Evolutionary conservation across 2,888 invertebrate genomes (phyloP).

Genomic region (Caenorhabditis uteleia): DNA sequence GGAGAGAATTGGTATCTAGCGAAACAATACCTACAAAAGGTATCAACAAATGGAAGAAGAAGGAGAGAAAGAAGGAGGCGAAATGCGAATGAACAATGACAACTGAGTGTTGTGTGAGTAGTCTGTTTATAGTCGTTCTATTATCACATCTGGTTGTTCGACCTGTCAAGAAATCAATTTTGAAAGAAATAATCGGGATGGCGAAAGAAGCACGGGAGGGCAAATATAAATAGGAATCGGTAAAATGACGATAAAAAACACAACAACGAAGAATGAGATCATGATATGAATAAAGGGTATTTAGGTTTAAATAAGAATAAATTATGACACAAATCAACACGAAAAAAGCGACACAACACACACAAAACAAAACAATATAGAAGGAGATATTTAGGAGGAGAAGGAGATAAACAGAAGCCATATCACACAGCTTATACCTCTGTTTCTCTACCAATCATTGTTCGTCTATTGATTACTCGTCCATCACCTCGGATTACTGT

Average conservation of each 20-base stretch:
- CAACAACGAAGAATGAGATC: conserved; percentile 12
- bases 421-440: conserved; percentile 31
- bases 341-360: too few relatives aligned
- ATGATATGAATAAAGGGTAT: too few relatives aligned
- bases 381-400: neutral
- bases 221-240: neutral
- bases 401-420: conserved; percentile 2
- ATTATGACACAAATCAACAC: too few relatives aligned
- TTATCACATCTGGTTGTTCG: conserved; percentile 37
- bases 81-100: too few relatives aligned
- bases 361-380: conserved; percentile 1
- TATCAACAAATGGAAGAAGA: too few relatives aligned
- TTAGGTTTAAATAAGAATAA: too few relatives aligned
- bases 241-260: conserved; percentile 8
- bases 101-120: too few relatives aligned
- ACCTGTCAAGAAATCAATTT: conserved; percentile 7
- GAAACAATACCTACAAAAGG: too few relatives aligned
- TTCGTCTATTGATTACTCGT: neutral
- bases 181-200: conserved; percentile 11
- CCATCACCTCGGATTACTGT: conserved; percentile 35
- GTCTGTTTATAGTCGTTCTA: conserved; percentile 18
- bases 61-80: too few relatives aligned
- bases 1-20: too few relatives aligned
- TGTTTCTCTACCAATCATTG: conserved; percentile 18
- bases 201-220: neutral